Evolutionary conservation across 1,140 invertebrate species (phyloP).

Genomic region (Caerostris extrusa): DNA sequence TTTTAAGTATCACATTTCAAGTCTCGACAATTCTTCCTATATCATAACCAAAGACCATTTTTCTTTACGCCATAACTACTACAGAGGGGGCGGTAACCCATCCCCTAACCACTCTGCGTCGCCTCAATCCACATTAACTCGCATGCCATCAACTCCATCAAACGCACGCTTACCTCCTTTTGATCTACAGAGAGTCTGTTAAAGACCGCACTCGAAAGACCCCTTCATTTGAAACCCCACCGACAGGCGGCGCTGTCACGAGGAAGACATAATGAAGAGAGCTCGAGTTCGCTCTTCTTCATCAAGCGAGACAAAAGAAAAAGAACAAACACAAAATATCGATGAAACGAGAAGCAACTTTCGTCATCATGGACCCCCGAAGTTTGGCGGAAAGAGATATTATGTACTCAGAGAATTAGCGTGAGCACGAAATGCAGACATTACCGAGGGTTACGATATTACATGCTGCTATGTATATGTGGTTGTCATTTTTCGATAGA

Average conservation of each 20-base stretch:
- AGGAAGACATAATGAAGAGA: constrained; percentile 21
- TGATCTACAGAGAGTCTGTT: background rate
- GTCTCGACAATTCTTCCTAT: no score
- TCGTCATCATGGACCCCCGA: background rate
- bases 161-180: background rate
- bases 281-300: constrained; percentile 41
- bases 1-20: no score
- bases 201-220: constrained; percentile 4
- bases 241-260: constrained; percentile 29
- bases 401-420: constrained; percentile 30
- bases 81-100: background rate
- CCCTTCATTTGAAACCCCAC: background rate
- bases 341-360: constrained; percentile 47
- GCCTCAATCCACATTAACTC: background rate
- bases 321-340: constrained; percentile 48
- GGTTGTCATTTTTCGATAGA: constrained; percentile 44
- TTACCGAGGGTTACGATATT: constrained; percentile 27
- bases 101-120: background rate
- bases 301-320: constrained; percentile 28
- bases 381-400: constrained; percentile 30
- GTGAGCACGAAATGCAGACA: constrained; percentile 28
- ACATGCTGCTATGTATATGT: constrained; percentile 35
- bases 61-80: background rate
- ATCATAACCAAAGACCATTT: no score
- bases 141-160: background rate